phyloP scores from a whole-genome alignment of 1,140 invertebrate species.

The Vollenhovia emeryi region DNA sequence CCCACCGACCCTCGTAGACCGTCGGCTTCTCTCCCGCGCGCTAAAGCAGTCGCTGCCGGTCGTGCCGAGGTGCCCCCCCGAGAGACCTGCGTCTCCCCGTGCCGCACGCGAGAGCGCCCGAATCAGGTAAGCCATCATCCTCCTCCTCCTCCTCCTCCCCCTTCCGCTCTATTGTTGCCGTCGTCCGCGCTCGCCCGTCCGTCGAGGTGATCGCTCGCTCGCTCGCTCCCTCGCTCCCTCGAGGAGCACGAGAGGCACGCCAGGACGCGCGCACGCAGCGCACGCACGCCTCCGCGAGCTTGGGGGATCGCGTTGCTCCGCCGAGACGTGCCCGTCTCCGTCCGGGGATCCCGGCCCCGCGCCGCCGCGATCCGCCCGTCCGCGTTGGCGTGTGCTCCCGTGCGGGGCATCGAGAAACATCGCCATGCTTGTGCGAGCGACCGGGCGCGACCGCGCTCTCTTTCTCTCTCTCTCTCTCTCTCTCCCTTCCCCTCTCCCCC shows the following conservation, averaged over 20 bases:
- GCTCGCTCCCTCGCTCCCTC: not conserved
- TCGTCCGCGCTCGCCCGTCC: not conserved
- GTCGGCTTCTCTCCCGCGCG: constrained; percentile 65
- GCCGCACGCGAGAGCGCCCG: constrained; percentile 3
- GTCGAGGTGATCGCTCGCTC: not conserved
- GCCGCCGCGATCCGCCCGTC: not conserved
- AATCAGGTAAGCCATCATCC: constrained; percentile 28
- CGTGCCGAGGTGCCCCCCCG: constrained; percentile 50
- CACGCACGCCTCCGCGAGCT: too few relatives aligned
- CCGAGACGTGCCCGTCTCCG: not conserved
- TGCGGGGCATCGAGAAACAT: constrained; percentile 70
- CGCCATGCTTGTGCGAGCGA: constrained; percentile 78
- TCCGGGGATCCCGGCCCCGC: not conserved
- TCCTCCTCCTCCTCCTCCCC: too few relatives aligned
- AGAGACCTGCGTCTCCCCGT: constrained; percentile 46
- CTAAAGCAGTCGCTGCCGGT: constrained; percentile 46
- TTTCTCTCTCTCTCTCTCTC: not conserved
- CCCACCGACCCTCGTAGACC: constrained; percentile 1
- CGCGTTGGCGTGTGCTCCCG: constrained; percentile 31
- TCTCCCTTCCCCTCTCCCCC: not conserved
- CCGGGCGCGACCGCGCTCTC: constrained; percentile 68
- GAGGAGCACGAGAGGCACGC: not conserved
- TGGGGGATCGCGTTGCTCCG: not conserved
- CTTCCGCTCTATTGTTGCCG: not conserved
- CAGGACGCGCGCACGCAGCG: too few relatives aligned